Percentiles rank a stretch among this genome's conserved stretches.
phyloP scores from a whole-genome alignment of 2,113 vertebrate genomes.

The Vulpes lagopus region DNA sequence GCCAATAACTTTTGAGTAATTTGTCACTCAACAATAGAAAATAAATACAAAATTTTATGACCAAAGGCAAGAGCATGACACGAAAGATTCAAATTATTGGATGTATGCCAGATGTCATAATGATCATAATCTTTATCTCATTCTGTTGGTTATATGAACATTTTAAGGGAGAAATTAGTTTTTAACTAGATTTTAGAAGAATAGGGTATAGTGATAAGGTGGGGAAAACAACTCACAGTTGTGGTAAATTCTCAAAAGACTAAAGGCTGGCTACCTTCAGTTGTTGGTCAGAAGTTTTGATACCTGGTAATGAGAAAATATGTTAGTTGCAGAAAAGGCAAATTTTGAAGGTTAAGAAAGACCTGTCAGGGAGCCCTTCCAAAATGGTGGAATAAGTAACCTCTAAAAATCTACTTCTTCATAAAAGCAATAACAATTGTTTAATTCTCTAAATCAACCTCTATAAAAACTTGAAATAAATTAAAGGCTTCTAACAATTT shows the following conservation, averaged over 20 bases:
- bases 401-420: background rate
- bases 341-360: background rate
- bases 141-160: background rate
- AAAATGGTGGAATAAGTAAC: background rate
- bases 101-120: background rate
- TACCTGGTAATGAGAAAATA: background rate
- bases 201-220: background rate
- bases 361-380: background rate
- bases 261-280: background rate
- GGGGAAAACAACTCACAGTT: background rate
- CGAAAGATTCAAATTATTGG: background rate
- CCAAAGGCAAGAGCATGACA: background rate
- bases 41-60: background rate
- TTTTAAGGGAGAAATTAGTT: conserved; percentile 4
- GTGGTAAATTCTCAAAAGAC: background rate
- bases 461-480: background rate
- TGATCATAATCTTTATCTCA: background rate
- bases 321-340: background rate
- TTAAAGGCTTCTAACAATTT: background rate
- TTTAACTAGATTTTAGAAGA: background rate
- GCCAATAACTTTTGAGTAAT: background rate
- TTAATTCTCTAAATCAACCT: background rate
- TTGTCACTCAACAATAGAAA: background rate
- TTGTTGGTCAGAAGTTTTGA: background rate
- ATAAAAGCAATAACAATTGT: background rate